A percentile compares a stretch with the other conserved stretches of the same genome.
phyloP scores from a whole-genome alignment of 2,113 vertebrate species.

The Capricornis sumatraensis region DNA sequence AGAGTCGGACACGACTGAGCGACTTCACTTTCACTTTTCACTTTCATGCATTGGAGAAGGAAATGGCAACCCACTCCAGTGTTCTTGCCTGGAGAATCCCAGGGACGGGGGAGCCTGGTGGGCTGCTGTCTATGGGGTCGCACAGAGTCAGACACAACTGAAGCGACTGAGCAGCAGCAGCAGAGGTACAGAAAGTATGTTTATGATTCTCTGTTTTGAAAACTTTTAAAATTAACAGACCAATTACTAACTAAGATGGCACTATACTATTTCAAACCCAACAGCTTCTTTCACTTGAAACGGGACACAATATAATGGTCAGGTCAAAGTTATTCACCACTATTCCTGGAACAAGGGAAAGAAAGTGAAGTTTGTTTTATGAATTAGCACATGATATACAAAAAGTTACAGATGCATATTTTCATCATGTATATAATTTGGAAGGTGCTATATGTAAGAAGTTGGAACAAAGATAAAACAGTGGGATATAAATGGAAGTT shows the following conservation, averaged over 20 bases:
- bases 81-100: no score
- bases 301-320: neutral
- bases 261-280: neutral
- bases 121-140: no score
- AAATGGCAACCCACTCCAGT: no score
- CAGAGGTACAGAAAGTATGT: neutral
- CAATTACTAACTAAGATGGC: neutral
- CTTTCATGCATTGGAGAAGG: no score
- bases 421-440: neutral
- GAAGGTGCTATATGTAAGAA: neutral
- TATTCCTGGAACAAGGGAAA: neutral
- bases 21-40: no score
- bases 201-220: constrained; percentile 6
- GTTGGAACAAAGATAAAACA: neutral
- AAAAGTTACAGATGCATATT: neutral
- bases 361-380: neutral
- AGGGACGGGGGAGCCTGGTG: no score
- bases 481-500: neutral
- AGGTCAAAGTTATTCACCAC: neutral
- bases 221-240: neutral
- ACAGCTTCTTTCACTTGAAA: neutral
- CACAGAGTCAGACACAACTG: no score
- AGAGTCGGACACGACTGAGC: no score
- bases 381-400: neutral
- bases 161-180: no score